These are phyloP conservation scores for Clistopyga incitator DNA, from an alignment of 2,888 invertebrate species.

Conservation along the genomic window DNA sequence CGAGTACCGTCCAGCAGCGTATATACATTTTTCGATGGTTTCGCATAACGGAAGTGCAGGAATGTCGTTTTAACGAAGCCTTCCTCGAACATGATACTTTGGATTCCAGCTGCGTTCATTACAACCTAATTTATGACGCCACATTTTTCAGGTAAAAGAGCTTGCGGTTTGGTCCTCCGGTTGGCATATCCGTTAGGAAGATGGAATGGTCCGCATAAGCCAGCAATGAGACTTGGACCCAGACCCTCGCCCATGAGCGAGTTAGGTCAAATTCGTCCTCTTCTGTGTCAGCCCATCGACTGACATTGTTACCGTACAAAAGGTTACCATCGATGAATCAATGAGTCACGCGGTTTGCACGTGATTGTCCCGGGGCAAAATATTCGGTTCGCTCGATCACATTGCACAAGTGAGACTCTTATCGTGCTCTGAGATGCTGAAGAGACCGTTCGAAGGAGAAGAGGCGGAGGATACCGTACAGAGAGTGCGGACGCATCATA, in stretches of 20 bases:
- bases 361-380: slow-evolving; percentile 3
- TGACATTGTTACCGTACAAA: neutral
- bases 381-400: slow-evolving; percentile 27
- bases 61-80: no score
- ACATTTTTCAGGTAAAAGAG: neutral
- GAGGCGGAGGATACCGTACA: slow-evolving; percentile 42
- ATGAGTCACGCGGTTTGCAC: neutral
- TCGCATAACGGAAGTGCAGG: no score
- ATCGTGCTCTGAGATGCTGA: slow-evolving; percentile 3
- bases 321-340: neutral
- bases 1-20: no score
- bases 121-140: neutral
- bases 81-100: neutral
- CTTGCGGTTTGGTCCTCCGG: neutral
- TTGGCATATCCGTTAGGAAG: neutral
- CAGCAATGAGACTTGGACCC: neutral
- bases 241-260: no score
- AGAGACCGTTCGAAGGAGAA: slow-evolving; percentile 36
- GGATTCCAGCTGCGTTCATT: neutral
- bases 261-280: neutral
- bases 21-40: no score
- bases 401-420: slow-evolving; percentile 53
- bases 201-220: neutral
- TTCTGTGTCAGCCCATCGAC: neutral
- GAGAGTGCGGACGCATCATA: slow-evolving; percentile 59